phyloP scores from a whole-genome alignment of 2,113 vertebrate genomes.

The Haemorhous mexicanus region DNA sequence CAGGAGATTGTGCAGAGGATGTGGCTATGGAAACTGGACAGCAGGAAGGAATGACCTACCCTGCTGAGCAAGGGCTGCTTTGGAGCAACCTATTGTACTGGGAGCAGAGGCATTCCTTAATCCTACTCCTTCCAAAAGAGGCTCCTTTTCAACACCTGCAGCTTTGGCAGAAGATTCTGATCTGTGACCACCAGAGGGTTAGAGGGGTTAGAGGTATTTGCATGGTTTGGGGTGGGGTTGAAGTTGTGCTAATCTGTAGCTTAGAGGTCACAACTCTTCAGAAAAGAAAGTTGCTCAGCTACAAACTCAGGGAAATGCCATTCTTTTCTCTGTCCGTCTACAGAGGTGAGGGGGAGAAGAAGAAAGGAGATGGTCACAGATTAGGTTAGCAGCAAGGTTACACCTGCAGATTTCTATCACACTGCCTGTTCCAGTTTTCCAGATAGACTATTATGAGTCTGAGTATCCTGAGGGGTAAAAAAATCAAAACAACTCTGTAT shows the following conservation, averaged over 20 bases:
- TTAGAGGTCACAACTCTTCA: neutral
- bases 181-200: neutral
- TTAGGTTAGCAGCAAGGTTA: neutral
- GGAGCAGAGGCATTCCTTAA: neutral
- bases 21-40: neutral
- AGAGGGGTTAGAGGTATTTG: neutral
- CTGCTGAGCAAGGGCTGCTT: neutral
- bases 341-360: neutral
- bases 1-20: neutral
- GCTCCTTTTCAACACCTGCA: neutral
- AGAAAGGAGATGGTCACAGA: neutral
- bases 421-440: neutral
- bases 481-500: neutral
- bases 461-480: neutral
- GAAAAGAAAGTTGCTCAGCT: neutral
- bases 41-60: neutral
- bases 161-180: neutral
- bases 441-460: neutral
- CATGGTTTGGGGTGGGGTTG: neutral
- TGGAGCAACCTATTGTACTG: fast-evolving
- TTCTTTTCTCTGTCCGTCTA: neutral
- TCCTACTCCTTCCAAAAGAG: neutral
- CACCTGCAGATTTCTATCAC: neutral
- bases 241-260: neutral
- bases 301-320: neutral